Base-by-base conservation (phyloP, 1,140 invertebrate species). In the Lethrus apterus region DNA sequence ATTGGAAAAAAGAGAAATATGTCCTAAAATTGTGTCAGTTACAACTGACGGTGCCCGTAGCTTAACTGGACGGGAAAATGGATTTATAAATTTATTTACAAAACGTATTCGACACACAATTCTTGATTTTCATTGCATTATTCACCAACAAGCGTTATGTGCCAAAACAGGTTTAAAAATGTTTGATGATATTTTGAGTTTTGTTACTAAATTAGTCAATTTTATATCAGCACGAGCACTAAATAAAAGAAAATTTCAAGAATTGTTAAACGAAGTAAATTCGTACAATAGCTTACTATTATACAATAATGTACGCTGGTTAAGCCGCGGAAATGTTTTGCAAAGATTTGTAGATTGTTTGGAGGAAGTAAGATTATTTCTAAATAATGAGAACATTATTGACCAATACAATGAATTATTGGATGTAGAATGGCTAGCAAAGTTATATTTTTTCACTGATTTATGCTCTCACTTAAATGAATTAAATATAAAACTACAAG, bases 301-400 rank as follows among this genome's bases (percentile, higher is more conserved):
- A 48, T 60, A 60, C 52, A 62, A 61, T 55, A 61, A 56, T 57
- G 57, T 63, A 52, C 53, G 52, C 30, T 62, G 55, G 56, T 46
- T 64, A 52, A 66, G 55, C 52, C 52, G 46, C 32, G 52, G 55
- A 44, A 52, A 54, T 20, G 56, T 61, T 51, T 54, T 62, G 57
- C 46, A 66, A 61, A 56, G 52, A 53, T 62, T 65, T 55, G 53
- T 58, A 54, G 52, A 58, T 44, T 63, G 5, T 5, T 33, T 33
- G 14, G 14, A 33, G 5, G 31, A 33, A 33, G 14, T 33, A 7
- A 33, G 31, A 13, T 15, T 14, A 33, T 33, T 33, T 14, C 14
- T 33, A 33, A 13, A 33, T 33, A 13, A 33, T n/a, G n/a, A n/a
- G n/a, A n/a, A 32, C 14, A 32, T 32, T 4, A 32, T 32, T 32